phyloP scores from a whole-genome alignment of 2,888 invertebrate genomes.

The Odiellus spinosus region DNA sequence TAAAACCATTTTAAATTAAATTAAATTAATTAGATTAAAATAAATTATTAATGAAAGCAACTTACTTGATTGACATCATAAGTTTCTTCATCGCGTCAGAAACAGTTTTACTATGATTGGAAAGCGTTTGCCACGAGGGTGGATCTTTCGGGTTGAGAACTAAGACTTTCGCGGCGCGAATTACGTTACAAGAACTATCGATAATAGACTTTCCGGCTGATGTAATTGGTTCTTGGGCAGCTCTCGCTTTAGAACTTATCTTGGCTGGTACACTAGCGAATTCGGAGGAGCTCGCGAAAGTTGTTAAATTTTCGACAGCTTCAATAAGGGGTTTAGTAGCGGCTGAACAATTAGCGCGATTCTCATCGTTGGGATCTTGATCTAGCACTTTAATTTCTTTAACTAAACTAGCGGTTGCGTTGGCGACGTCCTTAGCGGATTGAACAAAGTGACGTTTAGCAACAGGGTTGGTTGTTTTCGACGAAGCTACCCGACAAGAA shows the following conservation, averaged over 20 bases:
- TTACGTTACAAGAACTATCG: constrained; percentile 76
- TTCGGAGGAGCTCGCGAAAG: constrained; percentile 84
- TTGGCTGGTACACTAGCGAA: constrained; percentile 82
- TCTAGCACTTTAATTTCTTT: constrained; percentile 69
- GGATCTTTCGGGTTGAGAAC: constrained; percentile 80
- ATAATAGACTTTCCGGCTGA: constrained; percentile 60
- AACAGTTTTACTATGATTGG: constrained; percentile 82
- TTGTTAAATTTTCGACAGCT: constrained; percentile 78
- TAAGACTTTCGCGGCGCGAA: constrained; percentile 72
- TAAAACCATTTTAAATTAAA: constrained; percentile 23
- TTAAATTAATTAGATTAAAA: background rate
- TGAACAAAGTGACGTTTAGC: constrained; percentile 94
- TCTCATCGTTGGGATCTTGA: constrained; percentile 60
- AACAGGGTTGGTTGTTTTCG: constrained; percentile 71
- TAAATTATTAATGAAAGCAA: constrained; percentile 4
- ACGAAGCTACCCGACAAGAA: constrained; percentile 81
- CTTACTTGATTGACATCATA: constrained; percentile 68
- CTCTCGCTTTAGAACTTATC: constrained; percentile 60
- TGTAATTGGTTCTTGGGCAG: constrained; percentile 72
- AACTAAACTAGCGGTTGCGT: constrained; percentile 82
- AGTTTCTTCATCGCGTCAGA: constrained; percentile 91
- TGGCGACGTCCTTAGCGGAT: constrained; percentile 92
- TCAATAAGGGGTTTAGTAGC: constrained; percentile 72
- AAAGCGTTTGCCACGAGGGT: constrained; percentile 82
- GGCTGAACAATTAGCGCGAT: constrained; percentile 50